These are phyloP conservation scores for Xenopus borealis DNA, from an alignment of 2,113 vertebrate species.

Conservation along the genomic window DNA sequence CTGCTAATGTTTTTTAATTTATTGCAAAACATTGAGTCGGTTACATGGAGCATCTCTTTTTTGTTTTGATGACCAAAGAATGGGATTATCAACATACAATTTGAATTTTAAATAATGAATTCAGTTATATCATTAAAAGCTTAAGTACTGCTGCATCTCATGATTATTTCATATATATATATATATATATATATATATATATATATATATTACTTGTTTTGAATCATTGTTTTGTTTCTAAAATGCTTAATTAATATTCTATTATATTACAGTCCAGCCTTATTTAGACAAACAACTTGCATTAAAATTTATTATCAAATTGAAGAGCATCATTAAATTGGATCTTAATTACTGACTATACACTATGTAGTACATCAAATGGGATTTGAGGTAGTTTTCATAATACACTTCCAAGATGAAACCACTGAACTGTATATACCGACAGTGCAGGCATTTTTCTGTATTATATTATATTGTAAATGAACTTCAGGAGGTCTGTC, in stretches of 20 bases:
- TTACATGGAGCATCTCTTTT: too few relatives aligned
- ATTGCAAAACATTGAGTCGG: too few relatives aligned
- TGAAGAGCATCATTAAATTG: conserved; percentile 4
- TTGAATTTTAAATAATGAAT: too few relatives aligned
- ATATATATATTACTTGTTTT: background rate
- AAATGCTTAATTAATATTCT: background rate
- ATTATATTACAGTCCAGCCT: background rate
- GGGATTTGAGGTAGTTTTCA: conserved; percentile 1
- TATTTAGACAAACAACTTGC: background rate
- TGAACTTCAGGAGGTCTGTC: conserved; percentile 51
- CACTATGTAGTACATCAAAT: background rate
- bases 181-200: too few relatives aligned
- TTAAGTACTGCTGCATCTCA: too few relatives aligned
- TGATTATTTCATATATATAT: too few relatives aligned
- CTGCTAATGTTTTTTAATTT: too few relatives aligned
- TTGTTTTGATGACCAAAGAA: too few relatives aligned
- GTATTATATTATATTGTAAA: conserved; percentile 49
- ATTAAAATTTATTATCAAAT: background rate
- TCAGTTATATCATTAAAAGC: too few relatives aligned
- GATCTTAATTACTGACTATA: background rate
- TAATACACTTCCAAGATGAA: conserved; percentile 4
- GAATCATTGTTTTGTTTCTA: background rate
- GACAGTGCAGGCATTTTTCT: conserved; percentile 15
- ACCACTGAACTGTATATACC: background rate
- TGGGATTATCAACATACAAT: too few relatives aligned